Base-by-base conservation (phyloP, 1,140 invertebrate species). In the Holcopasites calliopsidis region DNA sequence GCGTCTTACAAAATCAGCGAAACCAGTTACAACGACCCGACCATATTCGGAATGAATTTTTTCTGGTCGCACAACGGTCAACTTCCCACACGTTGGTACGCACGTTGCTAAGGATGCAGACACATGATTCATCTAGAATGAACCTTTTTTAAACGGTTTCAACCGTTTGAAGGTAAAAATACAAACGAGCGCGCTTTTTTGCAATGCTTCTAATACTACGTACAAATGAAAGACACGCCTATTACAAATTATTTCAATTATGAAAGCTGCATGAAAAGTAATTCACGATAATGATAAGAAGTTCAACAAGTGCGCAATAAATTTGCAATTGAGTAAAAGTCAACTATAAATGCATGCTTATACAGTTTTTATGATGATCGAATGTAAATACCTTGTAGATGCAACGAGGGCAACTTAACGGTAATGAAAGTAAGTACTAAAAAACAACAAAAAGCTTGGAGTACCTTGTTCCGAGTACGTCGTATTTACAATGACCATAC, bases 51-150 rank as follows among this genome's bases (percentile, higher is more conserved):
- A 76, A 58, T 16, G 21, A 28, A 69, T 76, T 85, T 84, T 79
- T 80, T 69, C 69, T 58, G 40, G 71, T 62, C 61, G 74, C 62
- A 72, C 73, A 84, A 80, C 83, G 68, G 77, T 66, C 74, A 38
- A 52, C 81, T 28, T 82, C 83, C 80, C 81, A 85, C 83, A 72
- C 82, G 44, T 73, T 80, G 28, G 35, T 69, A 55, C 80, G 28
- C n/a, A 68, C 58, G 69, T 71, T 76, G 66, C 49, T 38, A 40
- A 60, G 69, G 72, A 76, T 55, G 72, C 40, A 65, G 71, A 69
- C 65, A 86, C 47, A 81, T 87, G 86, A 86, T 87, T 87, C 86
- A 87, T 77, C 75, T 49, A 75, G 40, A 78, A 80, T 74, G 77
- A 76, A 80, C 80, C 40, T 76, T 80, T 84, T 65, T 58, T 77